Evolutionary conservation across 2,113 vertebrate genomes (phyloP).

Genomic region (Mionectes macconnelli): DNA sequence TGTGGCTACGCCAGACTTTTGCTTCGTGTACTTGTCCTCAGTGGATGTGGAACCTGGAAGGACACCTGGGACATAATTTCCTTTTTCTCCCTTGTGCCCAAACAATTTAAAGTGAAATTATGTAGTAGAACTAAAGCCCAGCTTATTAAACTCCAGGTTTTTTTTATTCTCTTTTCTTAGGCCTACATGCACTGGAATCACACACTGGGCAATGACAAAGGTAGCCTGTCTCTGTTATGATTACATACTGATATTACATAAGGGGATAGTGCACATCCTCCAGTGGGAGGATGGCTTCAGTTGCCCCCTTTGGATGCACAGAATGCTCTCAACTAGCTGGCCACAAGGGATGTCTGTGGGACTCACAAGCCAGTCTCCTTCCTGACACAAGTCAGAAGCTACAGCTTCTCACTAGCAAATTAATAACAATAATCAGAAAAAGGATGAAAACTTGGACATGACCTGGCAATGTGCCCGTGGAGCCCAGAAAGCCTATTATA

Average conservation of each 20-base stretch:
- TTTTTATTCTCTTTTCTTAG: not conserved
- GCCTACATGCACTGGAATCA: not conserved
- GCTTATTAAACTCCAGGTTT: not conserved
- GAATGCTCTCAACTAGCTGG: not conserved
- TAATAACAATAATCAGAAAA: not conserved
- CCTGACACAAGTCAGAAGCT: not conserved
- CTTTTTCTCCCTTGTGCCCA: not conserved
- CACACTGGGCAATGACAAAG: not conserved
- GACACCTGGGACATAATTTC: not conserved
- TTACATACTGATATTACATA: fast-evolving
- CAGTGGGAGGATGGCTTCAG: not conserved
- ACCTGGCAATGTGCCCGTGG: fast-evolving
- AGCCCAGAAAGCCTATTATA: not conserved
- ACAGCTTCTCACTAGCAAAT: not conserved
- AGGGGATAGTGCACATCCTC: not conserved
- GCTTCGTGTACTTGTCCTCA: not conserved
- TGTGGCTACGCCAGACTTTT: not conserved
- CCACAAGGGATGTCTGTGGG: not conserved
- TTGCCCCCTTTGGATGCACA: not conserved
- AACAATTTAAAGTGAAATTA: not conserved
- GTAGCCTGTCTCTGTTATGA: not conserved
- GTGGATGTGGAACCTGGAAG: not conserved
- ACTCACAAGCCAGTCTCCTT: not conserved
- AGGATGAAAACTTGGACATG: not conserved
- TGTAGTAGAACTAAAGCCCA: not conserved